phyloP scores from a whole-genome alignment of 2,888 invertebrate genomes.

The Drosophila dives region DNA sequence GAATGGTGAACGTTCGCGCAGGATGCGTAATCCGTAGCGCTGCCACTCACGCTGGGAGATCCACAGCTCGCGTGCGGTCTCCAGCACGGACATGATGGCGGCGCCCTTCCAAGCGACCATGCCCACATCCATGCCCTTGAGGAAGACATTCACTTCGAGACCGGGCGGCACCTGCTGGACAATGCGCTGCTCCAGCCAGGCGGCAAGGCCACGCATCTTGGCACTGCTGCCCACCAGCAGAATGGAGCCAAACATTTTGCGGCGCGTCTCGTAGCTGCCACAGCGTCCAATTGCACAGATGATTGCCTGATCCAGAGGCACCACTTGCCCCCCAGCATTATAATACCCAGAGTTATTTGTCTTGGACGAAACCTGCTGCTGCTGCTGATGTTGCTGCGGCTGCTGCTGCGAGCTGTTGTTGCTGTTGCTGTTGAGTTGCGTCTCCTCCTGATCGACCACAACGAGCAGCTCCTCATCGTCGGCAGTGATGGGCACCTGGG shows the following conservation, averaged over 20 bases:
- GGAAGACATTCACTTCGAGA: slow-evolving; percentile 94
- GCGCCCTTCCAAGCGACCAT: slow-evolving; percentile 98
- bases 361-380: slow-evolving; percentile 85
- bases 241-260: slow-evolving; percentile 97
- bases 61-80: slow-evolving; percentile 97
- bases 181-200: slow-evolving; percentile 95
- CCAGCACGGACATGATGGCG: slow-evolving; percentile 95
- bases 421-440: slow-evolving; percentile 51
- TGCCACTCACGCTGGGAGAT: slow-evolving; percentile 94
- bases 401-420: slow-evolving; percentile 85
- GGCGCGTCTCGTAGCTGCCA: slow-evolving; percentile 94
- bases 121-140: slow-evolving; percentile 96
- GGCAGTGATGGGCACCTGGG: slow-evolving; percentile 84
- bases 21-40: slow-evolving; percentile 92
- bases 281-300: slow-evolving; percentile 96
- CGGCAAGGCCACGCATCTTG: slow-evolving; percentile 92
- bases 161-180: slow-evolving; percentile 92
- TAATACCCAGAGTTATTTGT: slow-evolving; percentile 85
- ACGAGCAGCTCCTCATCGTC: slow-evolving; percentile 76
- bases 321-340: slow-evolving; percentile 91
- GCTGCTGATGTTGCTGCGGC: slow-evolving; percentile 19
- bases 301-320: slow-evolving; percentile 96
- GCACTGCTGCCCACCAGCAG: slow-evolving; percentile 96
- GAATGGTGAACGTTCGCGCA: slow-evolving; percentile 96
- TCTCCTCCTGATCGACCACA: slow-evolving; percentile 86